phyloP scores from a whole-genome alignment of 1,140 invertebrate species.

The Dinoponera quadriceps region DNA sequence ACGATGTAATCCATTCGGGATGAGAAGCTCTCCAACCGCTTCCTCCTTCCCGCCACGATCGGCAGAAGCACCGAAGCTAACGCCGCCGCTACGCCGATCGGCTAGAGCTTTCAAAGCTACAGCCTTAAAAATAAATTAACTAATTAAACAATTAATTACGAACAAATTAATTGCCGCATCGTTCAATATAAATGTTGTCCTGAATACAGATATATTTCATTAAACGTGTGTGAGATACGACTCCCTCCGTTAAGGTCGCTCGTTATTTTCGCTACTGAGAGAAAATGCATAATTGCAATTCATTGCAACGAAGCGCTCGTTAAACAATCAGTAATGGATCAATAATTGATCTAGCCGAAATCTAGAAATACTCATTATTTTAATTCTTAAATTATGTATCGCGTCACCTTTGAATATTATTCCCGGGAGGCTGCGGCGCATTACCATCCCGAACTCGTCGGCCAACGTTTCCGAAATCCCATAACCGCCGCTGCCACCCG shows the following conservation, averaged over 20 bases:
- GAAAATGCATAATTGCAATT: no score
- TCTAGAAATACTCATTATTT: no score
- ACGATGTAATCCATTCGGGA: slow-evolving; percentile 68
- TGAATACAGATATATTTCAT: no score
- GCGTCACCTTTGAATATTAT: slow-evolving; percentile 80
- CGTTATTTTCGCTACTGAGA: no score
- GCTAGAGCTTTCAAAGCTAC: slow-evolving; percentile 90
- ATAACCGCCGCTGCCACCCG: slow-evolving; percentile 59
- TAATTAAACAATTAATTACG: slow-evolving; percentile 12
- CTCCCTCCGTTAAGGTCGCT: no score
- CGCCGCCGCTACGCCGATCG: slow-evolving; percentile 91
- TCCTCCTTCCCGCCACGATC: slow-evolving; percentile 87
- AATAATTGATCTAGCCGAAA: no score
- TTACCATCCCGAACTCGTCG: slow-evolving; percentile 75
- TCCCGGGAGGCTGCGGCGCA: slow-evolving; percentile 60
- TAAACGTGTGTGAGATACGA: no score
- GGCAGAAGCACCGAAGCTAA: slow-evolving; percentile 91
- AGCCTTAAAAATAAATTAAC: slow-evolving; percentile 75
- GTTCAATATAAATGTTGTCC: slow-evolving; percentile 7
- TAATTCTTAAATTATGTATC: no score
- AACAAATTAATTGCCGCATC: no score
- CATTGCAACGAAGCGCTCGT: no score
- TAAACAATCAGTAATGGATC: no score
- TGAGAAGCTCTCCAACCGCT: slow-evolving; percentile 70
- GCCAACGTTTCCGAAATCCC: slow-evolving; percentile 75